phyloP scores from a whole-genome alignment of 2,888 invertebrate species.

The Capitulum mitella region DNA sequence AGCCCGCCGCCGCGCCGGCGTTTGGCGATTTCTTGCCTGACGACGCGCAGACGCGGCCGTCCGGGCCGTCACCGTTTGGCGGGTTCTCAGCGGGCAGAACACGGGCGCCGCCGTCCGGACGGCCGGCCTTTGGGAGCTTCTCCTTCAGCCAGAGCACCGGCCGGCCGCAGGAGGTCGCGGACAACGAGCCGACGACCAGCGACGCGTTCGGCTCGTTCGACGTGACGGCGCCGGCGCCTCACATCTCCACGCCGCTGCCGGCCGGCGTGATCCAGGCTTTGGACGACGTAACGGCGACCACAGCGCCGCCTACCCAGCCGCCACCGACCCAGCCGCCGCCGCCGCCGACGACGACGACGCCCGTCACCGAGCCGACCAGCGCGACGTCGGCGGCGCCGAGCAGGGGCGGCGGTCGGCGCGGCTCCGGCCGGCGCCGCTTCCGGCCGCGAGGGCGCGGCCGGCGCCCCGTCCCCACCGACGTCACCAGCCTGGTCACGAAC shows the following conservation, averaged over 20 bases:
- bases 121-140: no score
- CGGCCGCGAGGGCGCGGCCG: constrained; percentile 71
- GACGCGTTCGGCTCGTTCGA: no score
- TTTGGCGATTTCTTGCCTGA: no score
- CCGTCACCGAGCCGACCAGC: constrained; percentile 67
- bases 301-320: constrained; percentile 48
- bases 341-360: no score
- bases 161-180: no score
- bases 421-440: constrained; percentile 75
- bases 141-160: no score
- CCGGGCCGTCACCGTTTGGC: no score
- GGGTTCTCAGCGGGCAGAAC: no score
- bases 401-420: constrained; percentile 86
- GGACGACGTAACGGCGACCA: constrained; percentile 79
- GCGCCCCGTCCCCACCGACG: constrained; percentile 68
- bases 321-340: constrained; percentile 58
- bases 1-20: constrained; percentile 80
- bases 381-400: constrained; percentile 54
- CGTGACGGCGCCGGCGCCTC: constrained; percentile 72
- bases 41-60: no score
- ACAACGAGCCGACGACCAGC: no score
- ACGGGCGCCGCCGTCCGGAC: constrained; percentile 69
- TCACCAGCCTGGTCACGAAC: constrained; percentile 56
- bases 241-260: constrained; percentile 89
- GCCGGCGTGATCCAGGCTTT: constrained; percentile 88